Base-by-base conservation (phyloP, 2,797 vertebrate species). In the Rhadinocentrus ornatus region DNA sequence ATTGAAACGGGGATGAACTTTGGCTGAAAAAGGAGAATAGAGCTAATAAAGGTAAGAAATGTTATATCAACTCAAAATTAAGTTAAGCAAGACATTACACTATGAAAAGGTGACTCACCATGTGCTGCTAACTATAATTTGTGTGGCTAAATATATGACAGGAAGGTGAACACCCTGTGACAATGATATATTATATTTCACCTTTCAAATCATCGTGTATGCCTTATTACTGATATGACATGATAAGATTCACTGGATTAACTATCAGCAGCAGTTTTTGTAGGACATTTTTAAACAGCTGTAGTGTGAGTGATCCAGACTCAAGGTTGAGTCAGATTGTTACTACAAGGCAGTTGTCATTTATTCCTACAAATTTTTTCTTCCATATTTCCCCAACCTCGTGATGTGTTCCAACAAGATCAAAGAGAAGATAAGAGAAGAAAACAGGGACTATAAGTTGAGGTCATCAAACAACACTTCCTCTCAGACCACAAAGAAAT, bases 401-500 rank as follows among this genome's bases (percentile, higher is more conserved):
- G 18, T 20, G 35, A 37, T 37, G 13, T 16, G 16, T 41, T 41
- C 39, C 13, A 41, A 16, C 39, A 16, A 41, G 13, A 20, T 44
- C 41, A 44, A 44, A 15, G 16, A 44, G 16, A 44, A 41, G 13
- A 41, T 41, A 41, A 59, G 57, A 53, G 16, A 60, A 50, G 35
- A 37, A 62, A 69, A 62, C 20, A 26, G 13, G 29, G 26, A 66
- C 41, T 16, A 15, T 75, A 55, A 79, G 54, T 39, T 26, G 20
- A 71, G 18, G 53, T 9, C 41, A 55, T 69, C 6, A 1, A 57
- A 31, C 54, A 31, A n/a, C 32, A 54, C 59, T 78, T 80, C 78
- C 78, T 81, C 16, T 34, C 59, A 53, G 60, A 69, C 24, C 32
- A 24, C 20, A 4, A 54, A 62, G 50, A 35, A 4, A 48, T 16